Conservation (phyloP, 2,113 vertebrate genomes). For the Eurypyga helias region DNA sequence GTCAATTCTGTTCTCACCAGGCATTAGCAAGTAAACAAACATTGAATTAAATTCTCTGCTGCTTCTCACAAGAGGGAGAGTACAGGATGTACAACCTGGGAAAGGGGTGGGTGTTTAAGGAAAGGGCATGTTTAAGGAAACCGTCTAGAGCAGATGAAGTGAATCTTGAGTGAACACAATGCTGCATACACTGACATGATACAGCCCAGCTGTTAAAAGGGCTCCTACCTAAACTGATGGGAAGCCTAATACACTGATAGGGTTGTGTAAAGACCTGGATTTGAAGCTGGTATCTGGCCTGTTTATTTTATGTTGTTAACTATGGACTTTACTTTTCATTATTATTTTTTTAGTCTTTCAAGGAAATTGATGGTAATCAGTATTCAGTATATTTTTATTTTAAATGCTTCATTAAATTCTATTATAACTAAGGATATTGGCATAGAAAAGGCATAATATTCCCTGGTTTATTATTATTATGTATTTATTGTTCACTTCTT, state of each 20-base stretch:
- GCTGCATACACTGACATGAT: fast-evolving
- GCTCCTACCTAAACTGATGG: background rate
- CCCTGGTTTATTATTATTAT: background rate
- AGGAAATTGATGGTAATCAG: background rate
- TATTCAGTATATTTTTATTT: background rate
- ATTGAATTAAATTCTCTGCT: background rate
- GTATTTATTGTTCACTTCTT: background rate
- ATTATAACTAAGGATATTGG: background rate
- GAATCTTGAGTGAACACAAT: background rate
- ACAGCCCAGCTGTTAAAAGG: background rate
- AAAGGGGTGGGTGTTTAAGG: background rate
- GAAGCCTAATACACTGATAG: background rate
- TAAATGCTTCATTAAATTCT: background rate
- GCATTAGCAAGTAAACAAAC: background rate
- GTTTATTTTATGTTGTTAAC: background rate
- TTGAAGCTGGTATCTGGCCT: background rate
- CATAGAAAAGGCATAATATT: background rate
- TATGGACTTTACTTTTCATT: background rate
- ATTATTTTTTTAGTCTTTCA: background rate
- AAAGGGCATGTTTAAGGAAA: background rate
- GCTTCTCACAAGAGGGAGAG: background rate
- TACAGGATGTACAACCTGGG: background rate
- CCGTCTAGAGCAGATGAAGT: background rate
- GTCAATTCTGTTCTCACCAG: background rate
- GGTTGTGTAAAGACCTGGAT: background rate